Base-by-base conservation (phyloP, 1,140 invertebrate genomes). In the Lepeophtheirus salmonis region DNA sequence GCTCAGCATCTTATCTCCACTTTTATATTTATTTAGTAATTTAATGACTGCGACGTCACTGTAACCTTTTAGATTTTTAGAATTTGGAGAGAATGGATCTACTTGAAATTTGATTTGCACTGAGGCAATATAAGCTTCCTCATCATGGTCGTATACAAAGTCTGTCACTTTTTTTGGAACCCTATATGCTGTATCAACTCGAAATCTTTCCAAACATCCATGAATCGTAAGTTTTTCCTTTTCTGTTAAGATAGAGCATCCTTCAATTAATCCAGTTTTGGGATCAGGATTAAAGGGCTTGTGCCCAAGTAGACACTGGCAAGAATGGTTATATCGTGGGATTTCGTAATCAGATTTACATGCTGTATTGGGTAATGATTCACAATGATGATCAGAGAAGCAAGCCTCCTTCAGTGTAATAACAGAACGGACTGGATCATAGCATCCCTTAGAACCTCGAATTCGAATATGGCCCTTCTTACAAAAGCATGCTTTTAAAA, bases 281-380 rank as follows among this genome's bases (percentile, higher is more conserved):
- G 59, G 17, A 22, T 61, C 51, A n/a, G 50, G 50, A 18, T 61
- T 48, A 55, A 61, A 61, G 12, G 59, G 59, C 50, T 61, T 61
- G 50, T 61, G 21, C 12, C 59, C 59, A 22, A 20, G 49, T 14
- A 61, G 14, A 22, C 59, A 61, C 18, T 61, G 59, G 25, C 59
- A 61, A 23, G 59, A 61, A 16, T n/a, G 2, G 51, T 61, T 61
- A 21, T 21, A 61, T 18, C 54, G 54, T 1, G 50, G 50, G 17
- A 61, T 50, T n/a, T 54, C 24, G 17, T 2, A 13, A 20, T 61
- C 59, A 16, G 21, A 54, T 2, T 18, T 6, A 61, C 59, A 61
- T 1, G 18, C 22, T 1, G 59, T 61, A 50, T 61, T 61, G 2
- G 59, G 59, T 17, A 61, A 25, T 18, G 54, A 18, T 18, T 61